Percentiles rank a stretch among this genome's conserved stretches.
phyloP scores from a whole-genome alignment of 2,888 invertebrate genomes.

The Limnephilus lunatus region DNA sequence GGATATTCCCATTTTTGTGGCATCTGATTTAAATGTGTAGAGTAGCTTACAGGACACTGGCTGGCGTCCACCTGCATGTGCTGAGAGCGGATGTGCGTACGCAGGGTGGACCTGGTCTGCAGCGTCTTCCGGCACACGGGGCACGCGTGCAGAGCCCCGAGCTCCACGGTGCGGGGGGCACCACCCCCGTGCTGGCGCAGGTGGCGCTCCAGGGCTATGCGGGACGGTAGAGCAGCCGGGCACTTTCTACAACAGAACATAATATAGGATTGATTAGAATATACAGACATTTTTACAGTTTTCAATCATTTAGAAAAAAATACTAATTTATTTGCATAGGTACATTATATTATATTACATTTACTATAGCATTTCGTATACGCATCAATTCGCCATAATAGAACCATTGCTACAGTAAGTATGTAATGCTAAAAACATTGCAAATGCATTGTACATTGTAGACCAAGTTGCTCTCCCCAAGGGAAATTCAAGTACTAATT shows the following conservation, averaged over 20 bases:
- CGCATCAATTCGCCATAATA: too few species aligned
- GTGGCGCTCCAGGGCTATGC: slow-evolving; percentile 5
- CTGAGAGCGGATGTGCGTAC: background rate
- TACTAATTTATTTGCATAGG: too few species aligned
- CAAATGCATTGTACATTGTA: too few species aligned
- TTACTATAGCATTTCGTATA: too few species aligned
- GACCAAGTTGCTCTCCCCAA: too few species aligned
- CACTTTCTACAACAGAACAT: background rate
- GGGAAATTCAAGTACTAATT: too few species aligned
- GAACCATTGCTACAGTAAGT: too few species aligned
- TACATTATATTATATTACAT: too few species aligned
- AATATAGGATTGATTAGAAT: background rate
- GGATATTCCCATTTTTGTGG: background rate
- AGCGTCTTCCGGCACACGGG: slow-evolving; percentile 14
- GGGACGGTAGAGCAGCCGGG: background rate
- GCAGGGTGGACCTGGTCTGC: slow-evolving; percentile 1
- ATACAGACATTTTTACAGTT: background rate
- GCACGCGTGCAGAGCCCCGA: background rate
- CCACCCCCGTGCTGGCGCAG: slow-evolving; percentile 2
- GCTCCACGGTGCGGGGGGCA: slow-evolving; percentile 6
- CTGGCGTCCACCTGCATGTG: background rate
- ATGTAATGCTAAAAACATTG: too few species aligned
- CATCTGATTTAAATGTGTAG: background rate
- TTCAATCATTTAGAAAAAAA: too few species aligned
- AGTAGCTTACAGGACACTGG: slow-evolving; percentile 18